These are phyloP conservation scores for Heterotilapia buettikoferi DNA, from an alignment of 2,113 vertebrate genomes.

Conservation along the genomic window DNA sequence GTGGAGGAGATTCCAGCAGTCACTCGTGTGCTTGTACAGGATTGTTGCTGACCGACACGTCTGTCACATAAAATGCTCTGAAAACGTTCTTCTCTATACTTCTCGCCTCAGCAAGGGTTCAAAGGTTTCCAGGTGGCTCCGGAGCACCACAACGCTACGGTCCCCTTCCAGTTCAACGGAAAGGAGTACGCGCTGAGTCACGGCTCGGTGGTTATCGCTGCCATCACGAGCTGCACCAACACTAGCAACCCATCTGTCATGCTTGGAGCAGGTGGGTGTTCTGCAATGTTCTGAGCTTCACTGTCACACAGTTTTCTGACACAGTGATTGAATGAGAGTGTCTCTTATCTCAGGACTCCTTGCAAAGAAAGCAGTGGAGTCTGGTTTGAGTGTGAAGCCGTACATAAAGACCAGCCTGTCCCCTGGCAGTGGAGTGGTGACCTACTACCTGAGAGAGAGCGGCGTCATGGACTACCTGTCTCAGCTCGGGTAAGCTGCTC, in stretches of 20 bases:
- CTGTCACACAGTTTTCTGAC: background rate
- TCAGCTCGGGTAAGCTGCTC: slow-evolving; percentile 49
- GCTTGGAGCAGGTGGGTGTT: slow-evolving; percentile 85
- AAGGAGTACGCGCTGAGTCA: slow-evolving; percentile 78
- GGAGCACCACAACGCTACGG: slow-evolving; percentile 57
- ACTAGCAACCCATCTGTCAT: slow-evolving; percentile 98
- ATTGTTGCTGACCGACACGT: fast-evolving
- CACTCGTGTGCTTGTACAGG: fast-evolving
- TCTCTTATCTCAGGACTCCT: slow-evolving; percentile 78
- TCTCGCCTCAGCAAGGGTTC: slow-evolving; percentile 85
- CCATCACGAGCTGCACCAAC: slow-evolving; percentile 98
- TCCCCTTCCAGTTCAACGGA: slow-evolving; percentile 79
- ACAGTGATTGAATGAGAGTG: background rate
- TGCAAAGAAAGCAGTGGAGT: slow-evolving; percentile 88
- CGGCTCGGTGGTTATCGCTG: slow-evolving; percentile 94
- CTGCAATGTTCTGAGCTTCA: background rate
- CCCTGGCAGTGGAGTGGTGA: slow-evolving; percentile 96
- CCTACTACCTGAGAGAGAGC: slow-evolving; percentile 91
- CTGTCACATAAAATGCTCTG: fast-evolving
- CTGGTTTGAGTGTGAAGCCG: slow-evolving; percentile 86
- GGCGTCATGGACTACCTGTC: slow-evolving; percentile 86
- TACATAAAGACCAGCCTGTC: slow-evolving; percentile 98
- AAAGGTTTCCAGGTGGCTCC: slow-evolving; percentile 89
- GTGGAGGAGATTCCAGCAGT: background rate
- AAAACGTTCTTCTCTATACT: fast-evolving